These are phyloP conservation scores for Morinoia aosen DNA, from an alignment of 2,888 invertebrate genomes.

Conservation along the genomic window DNA sequence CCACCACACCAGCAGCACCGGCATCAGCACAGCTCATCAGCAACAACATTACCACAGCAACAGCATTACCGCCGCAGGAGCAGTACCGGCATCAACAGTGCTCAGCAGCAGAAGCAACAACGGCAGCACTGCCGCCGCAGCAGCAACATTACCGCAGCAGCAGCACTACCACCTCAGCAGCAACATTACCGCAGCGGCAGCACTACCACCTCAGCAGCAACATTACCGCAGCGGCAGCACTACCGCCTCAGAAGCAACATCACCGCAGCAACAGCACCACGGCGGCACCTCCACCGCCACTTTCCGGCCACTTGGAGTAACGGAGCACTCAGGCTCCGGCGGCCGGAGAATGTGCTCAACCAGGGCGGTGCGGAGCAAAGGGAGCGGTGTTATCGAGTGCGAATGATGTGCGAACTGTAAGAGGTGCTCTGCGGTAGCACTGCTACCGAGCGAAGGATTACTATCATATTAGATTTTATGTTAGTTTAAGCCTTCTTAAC, in stretches of 20 bases:
- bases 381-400: neutral
- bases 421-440: too few relatives aligned
- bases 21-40: neutral
- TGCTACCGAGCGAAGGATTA: too few relatives aligned
- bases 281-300: neutral
- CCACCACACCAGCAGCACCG: neutral
- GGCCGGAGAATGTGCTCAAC: neutral
- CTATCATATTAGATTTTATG: too few relatives aligned
- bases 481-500: too few relatives aligned
- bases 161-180: neutral
- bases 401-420: too few relatives aligned
- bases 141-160: neutral
- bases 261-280: neutral
- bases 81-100: too few relatives aligned
- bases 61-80: too few relatives aligned
- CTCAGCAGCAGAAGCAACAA: neutral
- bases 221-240: neutral
- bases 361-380: neutral
- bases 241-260: neutral
- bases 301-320: neutral
- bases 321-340: neutral
- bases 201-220: neutral
- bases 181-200: neutral
- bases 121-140: neutral
- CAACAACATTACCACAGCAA: neutral